phyloP scores from a whole-genome alignment of 2,113 vertebrate genomes.

The Aspiorhynchus laticeps region DNA sequence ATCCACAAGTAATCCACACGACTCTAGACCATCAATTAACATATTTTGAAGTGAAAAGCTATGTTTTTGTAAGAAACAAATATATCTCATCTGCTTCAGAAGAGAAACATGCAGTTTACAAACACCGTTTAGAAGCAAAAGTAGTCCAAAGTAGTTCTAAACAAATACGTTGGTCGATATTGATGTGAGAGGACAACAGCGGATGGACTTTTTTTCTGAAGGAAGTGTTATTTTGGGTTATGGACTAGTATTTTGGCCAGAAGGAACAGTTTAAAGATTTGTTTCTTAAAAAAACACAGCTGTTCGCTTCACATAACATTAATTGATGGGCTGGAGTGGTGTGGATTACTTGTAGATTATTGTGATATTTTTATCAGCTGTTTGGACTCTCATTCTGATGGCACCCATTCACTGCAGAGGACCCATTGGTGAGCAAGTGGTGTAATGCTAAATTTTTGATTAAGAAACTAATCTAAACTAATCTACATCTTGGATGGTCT shows the following conservation, averaged over 20 bases:
- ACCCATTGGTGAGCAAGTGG: not conserved
- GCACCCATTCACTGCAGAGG: not conserved
- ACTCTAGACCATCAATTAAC: too few relatives aligned
- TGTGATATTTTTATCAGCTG: not conserved
- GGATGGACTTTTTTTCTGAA: not conserved
- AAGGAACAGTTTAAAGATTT: not conserved
- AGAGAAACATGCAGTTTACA: too few relatives aligned
- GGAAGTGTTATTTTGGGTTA: not conserved
- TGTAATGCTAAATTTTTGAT: not conserved
- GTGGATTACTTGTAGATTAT: not conserved
- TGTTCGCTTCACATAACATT: not conserved
- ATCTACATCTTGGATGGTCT: not conserved
- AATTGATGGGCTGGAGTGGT: not conserved
- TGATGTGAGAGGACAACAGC: not conserved
- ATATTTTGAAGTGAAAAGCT: too few relatives aligned
- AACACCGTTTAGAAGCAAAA: too few relatives aligned
- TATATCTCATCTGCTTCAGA: too few relatives aligned
- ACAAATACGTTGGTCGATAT: not conserved
- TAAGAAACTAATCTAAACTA: too few relatives aligned
- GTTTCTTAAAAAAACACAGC: not conserved
- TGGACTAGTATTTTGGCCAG: not conserved
- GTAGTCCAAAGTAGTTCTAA: not conserved
- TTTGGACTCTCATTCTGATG: not conserved
- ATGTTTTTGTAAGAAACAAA: too few relatives aligned
- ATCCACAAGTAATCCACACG: too few relatives aligned